Evolutionary conservation across 2,888 invertebrate species (phyloP).

Genomic region (Molorchus minor): DNA sequence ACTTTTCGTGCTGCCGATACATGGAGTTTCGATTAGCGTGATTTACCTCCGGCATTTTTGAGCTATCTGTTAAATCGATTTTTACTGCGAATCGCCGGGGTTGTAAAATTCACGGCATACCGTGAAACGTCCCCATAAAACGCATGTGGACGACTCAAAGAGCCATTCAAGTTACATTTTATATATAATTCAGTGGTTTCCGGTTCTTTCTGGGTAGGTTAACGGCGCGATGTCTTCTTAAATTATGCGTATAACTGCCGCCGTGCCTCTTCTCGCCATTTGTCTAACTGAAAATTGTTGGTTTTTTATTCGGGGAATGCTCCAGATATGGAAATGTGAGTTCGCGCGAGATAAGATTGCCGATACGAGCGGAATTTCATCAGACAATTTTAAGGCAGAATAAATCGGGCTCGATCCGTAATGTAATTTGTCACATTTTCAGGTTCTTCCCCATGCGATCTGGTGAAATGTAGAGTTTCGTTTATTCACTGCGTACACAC

Average conservation of each 20-base stretch:
- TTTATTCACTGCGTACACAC: not conserved
- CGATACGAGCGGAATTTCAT: conserved; percentile 10
- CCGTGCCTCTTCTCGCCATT: conserved; percentile 12
- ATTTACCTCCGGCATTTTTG: not conserved
- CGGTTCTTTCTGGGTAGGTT: not conserved
- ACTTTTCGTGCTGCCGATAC: too few species aligned
- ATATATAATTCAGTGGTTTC: conserved; percentile 19
- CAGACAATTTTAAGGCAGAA: conserved; percentile 11
- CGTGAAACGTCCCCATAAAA: conserved; percentile 8
- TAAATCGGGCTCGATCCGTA: conserved; percentile 4
- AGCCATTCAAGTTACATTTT: conserved; percentile 11
- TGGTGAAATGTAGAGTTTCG: not conserved
- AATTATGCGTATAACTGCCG: conserved; percentile 11
- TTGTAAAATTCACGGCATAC: conserved; percentile 6
- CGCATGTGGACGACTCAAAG: conserved; percentile 3
- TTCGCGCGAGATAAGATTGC: conserved; percentile 10
- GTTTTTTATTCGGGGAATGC: conserved; percentile 10
- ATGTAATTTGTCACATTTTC: conserved; percentile 13
- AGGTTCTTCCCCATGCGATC: conserved; percentile 2
- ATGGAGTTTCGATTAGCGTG: too few species aligned
- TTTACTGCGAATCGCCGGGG: not conserved
- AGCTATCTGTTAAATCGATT: conserved; percentile 8
- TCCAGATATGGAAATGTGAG: conserved; percentile 6
- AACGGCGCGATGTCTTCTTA: conserved; percentile 7
- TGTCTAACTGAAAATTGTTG: conserved; percentile 8